These are phyloP conservation scores for Caenorhabditis sinica DNA, from an alignment of 2,888 invertebrate genomes.

Conservation along the genomic window DNA sequence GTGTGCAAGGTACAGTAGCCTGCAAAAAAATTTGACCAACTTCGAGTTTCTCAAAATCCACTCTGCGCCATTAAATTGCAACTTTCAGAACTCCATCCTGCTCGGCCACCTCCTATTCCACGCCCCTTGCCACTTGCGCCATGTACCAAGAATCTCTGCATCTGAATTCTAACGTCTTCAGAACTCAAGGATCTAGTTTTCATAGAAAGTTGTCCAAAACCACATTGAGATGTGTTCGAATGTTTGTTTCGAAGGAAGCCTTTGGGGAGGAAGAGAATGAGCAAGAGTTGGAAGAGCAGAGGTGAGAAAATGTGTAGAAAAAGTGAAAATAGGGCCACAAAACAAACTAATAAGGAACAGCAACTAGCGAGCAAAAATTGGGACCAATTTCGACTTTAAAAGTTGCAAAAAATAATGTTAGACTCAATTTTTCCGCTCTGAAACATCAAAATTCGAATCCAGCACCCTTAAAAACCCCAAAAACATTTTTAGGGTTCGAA, in stretches of 20 bases:
- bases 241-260: slow-evolving; percentile 52
- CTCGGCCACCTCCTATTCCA: slow-evolving; percentile 29
- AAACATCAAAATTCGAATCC: too few species aligned
- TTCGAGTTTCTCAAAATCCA: background rate
- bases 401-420: too few species aligned
- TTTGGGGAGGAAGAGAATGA: slow-evolving; percentile 12
- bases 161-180: background rate
- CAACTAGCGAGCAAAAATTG: too few species aligned
- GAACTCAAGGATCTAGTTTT: slow-evolving; percentile 44
- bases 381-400: too few species aligned
- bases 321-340: background rate
- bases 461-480: too few species aligned
- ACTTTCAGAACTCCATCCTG: slow-evolving; percentile 5
- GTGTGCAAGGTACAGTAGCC: slow-evolving; percentile 34
- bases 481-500: too few species aligned
- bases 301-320: background rate
- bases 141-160: slow-evolving; percentile 18
- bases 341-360: too few species aligned
- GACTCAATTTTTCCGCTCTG: too few species aligned
- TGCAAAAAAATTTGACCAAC: background rate
- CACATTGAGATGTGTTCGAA: slow-evolving; percentile 45
- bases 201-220: slow-evolving; percentile 49
- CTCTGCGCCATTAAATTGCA: background rate
- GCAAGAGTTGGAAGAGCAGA: slow-evolving; percentile 6
- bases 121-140: slow-evolving; percentile 46